These are phyloP conservation scores for Anas platyrhynchos DNA, from an alignment of 2,113 vertebrate genomes.

Conservation along the genomic window DNA sequence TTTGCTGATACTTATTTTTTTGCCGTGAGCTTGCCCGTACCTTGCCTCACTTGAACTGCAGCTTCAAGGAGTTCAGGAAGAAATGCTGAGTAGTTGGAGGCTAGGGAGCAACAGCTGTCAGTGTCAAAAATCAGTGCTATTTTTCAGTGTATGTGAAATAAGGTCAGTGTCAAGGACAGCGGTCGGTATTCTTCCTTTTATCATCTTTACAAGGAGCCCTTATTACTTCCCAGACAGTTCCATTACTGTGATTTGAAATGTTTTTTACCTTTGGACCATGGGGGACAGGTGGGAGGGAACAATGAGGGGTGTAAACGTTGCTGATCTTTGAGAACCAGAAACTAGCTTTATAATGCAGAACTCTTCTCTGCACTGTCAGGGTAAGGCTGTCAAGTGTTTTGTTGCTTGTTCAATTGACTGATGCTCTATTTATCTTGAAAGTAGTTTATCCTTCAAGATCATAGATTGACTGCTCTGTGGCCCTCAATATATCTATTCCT, in stretches of 20 bases:
- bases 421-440: neutral
- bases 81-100: neutral
- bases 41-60: neutral
- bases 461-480: neutral
- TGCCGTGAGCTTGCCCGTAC: neutral
- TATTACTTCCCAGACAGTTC: neutral
- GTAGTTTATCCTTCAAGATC: neutral
- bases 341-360: too few species aligned
- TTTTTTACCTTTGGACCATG: neutral
- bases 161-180: neutral
- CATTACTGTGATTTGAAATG: neutral
- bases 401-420: neutral
- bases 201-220: neutral
- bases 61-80: neutral
- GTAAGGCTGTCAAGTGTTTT: neutral
- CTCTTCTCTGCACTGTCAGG: neutral
- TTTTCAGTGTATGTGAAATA: neutral
- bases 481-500: neutral
- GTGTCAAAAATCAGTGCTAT: neutral
- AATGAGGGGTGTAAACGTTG: neutral
- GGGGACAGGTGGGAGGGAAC: neutral
- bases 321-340: neutral
- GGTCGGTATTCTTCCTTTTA: neutral
- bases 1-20: neutral
- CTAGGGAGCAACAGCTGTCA: neutral